Evolutionary conservation across 92 coral and sea anemone species (phyloP).

Genomic region (Hydrozoanthus gracilis): DNA sequence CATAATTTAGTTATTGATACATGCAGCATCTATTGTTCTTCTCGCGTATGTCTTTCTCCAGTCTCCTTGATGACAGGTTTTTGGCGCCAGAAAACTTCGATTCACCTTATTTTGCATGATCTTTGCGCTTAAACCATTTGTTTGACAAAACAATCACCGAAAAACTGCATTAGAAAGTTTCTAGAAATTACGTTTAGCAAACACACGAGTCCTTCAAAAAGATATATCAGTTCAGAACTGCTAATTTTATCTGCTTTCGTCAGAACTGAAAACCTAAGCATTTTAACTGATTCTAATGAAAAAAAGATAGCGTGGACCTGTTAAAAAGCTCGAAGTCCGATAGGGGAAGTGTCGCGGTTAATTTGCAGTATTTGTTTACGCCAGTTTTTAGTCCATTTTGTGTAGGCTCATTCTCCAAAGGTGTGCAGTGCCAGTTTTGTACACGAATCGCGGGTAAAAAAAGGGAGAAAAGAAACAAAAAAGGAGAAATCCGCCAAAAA

Average conservation of each 20-base stretch:
- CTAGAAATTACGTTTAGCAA: no score
- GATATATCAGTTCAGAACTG: no score
- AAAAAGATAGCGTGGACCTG: no score
- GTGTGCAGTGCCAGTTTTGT: no score
- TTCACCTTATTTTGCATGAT: constrained; percentile 13
- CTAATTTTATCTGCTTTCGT: no score
- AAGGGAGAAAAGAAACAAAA: neutral
- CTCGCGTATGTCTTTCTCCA: neutral
- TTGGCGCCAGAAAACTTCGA: constrained; percentile 28
- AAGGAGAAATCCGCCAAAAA: neutral
- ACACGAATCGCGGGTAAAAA: neutral
- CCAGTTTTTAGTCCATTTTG: no score
- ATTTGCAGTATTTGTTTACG: neutral
- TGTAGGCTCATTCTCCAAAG: no score
- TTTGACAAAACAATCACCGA: neutral
- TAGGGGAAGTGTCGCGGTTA: no score
- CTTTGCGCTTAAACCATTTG: neutral
- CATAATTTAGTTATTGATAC: neutral
- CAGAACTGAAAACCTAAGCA: no score
- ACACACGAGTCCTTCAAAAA: no score
- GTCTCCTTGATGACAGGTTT: constrained; percentile 30
- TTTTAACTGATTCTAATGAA: no score
- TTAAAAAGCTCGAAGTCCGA: no score
- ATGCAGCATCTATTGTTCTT: neutral
- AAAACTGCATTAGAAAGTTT: neutral